These are phyloP conservation scores for Arge pagana DNA, from an alignment of 2,888 invertebrate genomes.

Conservation along the genomic window DNA sequence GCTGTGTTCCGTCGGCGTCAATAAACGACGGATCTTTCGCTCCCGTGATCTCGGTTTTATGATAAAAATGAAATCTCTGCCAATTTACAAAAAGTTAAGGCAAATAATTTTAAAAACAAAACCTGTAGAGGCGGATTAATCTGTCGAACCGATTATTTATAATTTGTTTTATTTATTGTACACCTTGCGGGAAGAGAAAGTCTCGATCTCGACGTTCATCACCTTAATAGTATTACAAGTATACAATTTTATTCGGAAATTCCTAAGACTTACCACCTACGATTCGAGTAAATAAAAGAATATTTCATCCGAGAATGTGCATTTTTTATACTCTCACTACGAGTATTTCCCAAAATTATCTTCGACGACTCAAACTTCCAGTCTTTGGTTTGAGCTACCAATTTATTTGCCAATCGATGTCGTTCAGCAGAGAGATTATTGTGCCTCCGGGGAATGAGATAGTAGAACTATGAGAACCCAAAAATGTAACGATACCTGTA, in stretches of 20 bases:
- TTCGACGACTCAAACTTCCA: too few species aligned
- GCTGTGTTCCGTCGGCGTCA: too few species aligned
- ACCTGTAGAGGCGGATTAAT: too few species aligned
- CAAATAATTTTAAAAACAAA: too few species aligned
- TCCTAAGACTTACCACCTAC: slow-evolving; percentile 25
- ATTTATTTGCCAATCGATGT: too few species aligned
- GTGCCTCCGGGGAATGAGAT: slow-evolving; percentile 53
- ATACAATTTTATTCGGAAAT: slow-evolving; percentile 30
- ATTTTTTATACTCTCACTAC: too few species aligned
- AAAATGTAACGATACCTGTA: slow-evolving; percentile 52
- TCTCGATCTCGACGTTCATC: slow-evolving; percentile 28
- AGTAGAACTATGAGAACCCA: slow-evolving; percentile 53
- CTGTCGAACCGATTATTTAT: slow-evolving; percentile 16
- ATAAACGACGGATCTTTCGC: too few species aligned
- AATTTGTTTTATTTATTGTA: slow-evolving; percentile 40
- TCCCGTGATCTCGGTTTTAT: too few species aligned
- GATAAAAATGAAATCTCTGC: too few species aligned
- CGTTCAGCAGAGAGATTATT: slow-evolving; percentile 35
- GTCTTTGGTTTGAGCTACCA: too few species aligned
- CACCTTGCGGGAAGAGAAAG: slow-evolving; percentile 24
- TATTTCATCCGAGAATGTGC: slow-evolving; percentile 3
- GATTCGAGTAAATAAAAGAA: neutral
- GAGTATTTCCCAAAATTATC: too few species aligned
- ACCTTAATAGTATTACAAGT: slow-evolving; percentile 39
- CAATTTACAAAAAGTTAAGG: too few species aligned